Percentiles rank a stretch among this genome's conserved stretches.
Conservation (phyloP, 2,797 vertebrate genomes). For the Chelon auratus region DNA sequence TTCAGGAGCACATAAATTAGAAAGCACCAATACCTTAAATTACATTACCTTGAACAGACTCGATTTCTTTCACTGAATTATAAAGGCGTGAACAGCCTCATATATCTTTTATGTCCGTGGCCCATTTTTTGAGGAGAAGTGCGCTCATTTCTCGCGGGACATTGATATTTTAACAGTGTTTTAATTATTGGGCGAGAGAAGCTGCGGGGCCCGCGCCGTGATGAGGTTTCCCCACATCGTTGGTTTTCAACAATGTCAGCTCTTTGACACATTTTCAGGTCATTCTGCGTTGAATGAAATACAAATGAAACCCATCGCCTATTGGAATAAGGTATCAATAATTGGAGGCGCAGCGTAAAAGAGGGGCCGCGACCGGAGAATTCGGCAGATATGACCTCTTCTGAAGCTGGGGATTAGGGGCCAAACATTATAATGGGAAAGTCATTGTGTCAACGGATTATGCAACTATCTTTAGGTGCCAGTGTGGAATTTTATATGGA, state of each 20-base stretch:
- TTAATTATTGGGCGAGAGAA: constrained; percentile 77
- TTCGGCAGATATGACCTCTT: constrained; percentile 76
- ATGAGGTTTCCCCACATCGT: constrained; percentile 81
- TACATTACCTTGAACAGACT: constrained; percentile 78
- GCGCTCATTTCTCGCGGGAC: constrained; percentile 75
- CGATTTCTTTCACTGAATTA: constrained; percentile 75
- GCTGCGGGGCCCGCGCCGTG: constrained; percentile 51
- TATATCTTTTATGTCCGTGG: constrained; percentile 76
- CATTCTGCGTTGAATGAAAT: constrained; percentile 77
- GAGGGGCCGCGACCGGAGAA: constrained; percentile 53
- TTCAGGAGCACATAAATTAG: constrained; percentile 72
- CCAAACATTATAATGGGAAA: constrained; percentile 64
- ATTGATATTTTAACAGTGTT: constrained; percentile 83
- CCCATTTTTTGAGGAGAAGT: constrained; percentile 65
- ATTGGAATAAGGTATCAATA: constrained; percentile 79
- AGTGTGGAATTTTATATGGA: constrained; percentile 42
- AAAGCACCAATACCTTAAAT: constrained; percentile 79
- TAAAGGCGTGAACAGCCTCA: constrained; percentile 70
- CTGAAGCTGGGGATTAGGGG: constrained; percentile 70
- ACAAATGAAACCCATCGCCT: constrained; percentile 79
- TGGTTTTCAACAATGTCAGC: constrained; percentile 81
- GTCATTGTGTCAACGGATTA: constrained; percentile 77
- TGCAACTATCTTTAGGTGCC: constrained; percentile 73
- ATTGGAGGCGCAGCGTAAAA: constrained; percentile 55
- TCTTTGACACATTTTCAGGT: constrained; percentile 77